Evolutionary conservation across 2,113 vertebrate species (phyloP).

Genomic region (Paramormyrops kingsleyae): DNA sequence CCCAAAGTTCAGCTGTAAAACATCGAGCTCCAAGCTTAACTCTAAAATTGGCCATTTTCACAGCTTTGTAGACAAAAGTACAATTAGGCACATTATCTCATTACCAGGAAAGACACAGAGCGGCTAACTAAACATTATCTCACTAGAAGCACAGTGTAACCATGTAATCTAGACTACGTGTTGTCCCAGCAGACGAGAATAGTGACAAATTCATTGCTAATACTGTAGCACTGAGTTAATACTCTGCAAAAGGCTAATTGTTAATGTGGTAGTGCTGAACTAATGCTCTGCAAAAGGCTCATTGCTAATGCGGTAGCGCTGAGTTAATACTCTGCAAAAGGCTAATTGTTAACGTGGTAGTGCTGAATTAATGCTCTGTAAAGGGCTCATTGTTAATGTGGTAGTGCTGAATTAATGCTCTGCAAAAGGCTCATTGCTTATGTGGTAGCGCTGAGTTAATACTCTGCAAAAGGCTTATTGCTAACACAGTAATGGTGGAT

Average conservation of each 20-base stretch:
- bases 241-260: not conserved
- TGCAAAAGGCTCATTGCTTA: not conserved
- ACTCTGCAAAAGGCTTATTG: not conserved
- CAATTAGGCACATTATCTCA: slow-evolving; percentile 1
- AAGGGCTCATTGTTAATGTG: not conserved
- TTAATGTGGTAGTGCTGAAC: not conserved
- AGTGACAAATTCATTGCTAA: not conserved
- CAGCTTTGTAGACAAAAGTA: not conserved
- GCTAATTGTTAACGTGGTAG: not conserved
- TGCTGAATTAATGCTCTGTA: not conserved
- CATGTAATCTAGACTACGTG: not conserved
- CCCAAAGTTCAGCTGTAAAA: not conserved
- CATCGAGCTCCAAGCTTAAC: not conserved
- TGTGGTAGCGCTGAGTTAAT: not conserved
- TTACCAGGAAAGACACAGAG: not conserved
- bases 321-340: not conserved
- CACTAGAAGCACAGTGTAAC: not conserved
- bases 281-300: not conserved
- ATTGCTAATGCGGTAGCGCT: not conserved
- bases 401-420: not conserved
- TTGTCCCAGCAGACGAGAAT: not conserved
- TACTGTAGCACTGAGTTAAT: not conserved
- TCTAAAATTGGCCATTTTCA: not conserved
- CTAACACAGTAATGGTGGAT: not conserved
- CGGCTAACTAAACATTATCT: not conserved